Evolutionary conservation across 2,797 vertebrate genomes (phyloP).

Genomic region (Chromis chromis): DNA sequence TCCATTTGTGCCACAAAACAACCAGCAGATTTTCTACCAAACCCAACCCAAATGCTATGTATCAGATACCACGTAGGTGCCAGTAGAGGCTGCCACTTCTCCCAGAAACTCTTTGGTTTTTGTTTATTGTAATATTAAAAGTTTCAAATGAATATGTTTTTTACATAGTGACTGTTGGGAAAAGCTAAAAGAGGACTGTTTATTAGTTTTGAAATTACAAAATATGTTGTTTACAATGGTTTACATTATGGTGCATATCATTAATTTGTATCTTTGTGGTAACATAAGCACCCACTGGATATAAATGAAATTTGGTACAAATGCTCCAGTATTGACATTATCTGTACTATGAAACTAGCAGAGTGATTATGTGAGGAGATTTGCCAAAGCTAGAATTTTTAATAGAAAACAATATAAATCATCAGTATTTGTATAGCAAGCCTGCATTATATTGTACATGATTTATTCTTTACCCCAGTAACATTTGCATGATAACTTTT

Average conservation of each 20-base stretch:
- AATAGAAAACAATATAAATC: constrained; percentile 23
- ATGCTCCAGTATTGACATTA: constrained; percentile 14
- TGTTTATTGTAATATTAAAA: not conserved
- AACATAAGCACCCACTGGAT: constrained; percentile 52
- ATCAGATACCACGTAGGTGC: not conserved
- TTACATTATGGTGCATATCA: constrained; percentile 45
- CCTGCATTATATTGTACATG: constrained; percentile 71
- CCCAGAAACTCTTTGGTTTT: not conserved
- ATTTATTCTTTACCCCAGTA: constrained; percentile 70
- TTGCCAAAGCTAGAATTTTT: constrained; percentile 77
- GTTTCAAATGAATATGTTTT: not conserved
- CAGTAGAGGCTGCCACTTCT: constrained; percentile 7
- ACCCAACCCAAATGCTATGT: constrained; percentile 10
- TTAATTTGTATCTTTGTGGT: constrained; percentile 24
- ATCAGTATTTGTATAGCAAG: constrained; percentile 65
- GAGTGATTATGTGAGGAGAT: constrained; percentile 32
- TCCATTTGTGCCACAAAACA: constrained; percentile 41
- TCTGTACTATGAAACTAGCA: constrained; percentile 20
- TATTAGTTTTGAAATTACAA: constrained; percentile 12
- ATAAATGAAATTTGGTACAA: constrained; percentile 46
- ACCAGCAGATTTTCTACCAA: constrained; percentile 59
- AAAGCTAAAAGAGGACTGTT: not conserved
- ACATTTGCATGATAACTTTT: constrained; percentile 93
- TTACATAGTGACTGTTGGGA: constrained; percentile 18
- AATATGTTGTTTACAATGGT: constrained; percentile 4